These are phyloP conservation scores for Arctopsyche grandis DNA, from an alignment of 1,140 invertebrate genomes.

Conservation along the genomic window DNA sequence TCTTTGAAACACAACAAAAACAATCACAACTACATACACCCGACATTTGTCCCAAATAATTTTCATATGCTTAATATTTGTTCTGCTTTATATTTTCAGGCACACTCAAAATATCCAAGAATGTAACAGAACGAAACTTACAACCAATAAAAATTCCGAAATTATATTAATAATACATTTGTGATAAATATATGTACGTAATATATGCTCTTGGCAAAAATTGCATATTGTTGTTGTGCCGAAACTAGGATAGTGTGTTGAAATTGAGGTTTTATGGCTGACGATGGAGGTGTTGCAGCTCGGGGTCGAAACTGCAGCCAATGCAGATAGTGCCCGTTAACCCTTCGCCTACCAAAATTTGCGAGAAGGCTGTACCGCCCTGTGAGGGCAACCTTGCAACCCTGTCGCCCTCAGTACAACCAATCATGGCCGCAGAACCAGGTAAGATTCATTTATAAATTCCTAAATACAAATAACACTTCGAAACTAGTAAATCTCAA, in stretches of 20 bases:
- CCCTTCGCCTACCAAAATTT: constrained; percentile 49
- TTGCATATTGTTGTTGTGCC: background rate
- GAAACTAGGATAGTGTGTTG: background rate
- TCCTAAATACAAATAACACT: background rate
- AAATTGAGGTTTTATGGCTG: constrained; percentile 2
- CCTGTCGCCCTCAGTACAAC: constrained; percentile 63
- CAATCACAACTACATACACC: no score
- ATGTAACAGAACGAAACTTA: no score
- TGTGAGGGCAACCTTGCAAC: constrained; percentile 55
- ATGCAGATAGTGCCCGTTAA: constrained; percentile 11
- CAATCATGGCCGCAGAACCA: constrained; percentile 66
- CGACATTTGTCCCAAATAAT: no score
- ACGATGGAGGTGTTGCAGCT: background rate
- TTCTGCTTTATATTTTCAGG: no score
- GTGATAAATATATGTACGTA: no score
- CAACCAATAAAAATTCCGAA: no score
- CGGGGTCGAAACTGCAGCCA: background rate
- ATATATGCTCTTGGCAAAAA: no score
- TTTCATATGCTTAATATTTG: no score
- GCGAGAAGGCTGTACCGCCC: constrained; percentile 58
- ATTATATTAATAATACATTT: no score
- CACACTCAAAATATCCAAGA: no score
- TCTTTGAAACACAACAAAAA: no score
- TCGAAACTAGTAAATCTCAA: no score
- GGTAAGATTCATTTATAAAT: constrained; percentile 57